Percentiles rank a stretch among this genome's conserved stretches.
Conservation (phyloP, 2,113 vertebrate species). For the Sminthopsis crassicaudata region DNA sequence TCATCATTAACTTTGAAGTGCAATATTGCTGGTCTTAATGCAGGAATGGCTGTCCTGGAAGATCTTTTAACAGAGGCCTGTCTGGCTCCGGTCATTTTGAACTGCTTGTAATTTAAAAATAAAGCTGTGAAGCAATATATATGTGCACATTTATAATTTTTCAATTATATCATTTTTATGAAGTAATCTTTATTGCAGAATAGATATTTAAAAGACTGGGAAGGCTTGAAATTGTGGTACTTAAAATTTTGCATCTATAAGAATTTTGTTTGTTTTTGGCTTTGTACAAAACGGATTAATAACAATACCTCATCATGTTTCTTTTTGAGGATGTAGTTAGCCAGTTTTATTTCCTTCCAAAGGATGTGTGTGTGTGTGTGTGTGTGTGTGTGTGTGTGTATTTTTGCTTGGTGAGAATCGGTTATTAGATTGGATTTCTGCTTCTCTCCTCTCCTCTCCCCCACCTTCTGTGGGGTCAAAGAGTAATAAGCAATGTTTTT, state of each 20-base stretch:
- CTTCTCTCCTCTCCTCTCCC: not conserved
- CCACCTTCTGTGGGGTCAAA: not conserved
- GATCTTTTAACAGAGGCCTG: constrained; percentile 75
- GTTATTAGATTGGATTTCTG: not conserved
- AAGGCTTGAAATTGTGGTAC: constrained; percentile 57
- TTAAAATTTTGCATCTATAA: constrained; percentile 62
- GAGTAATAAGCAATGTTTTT: not conserved
- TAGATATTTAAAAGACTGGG: constrained; percentile 28
- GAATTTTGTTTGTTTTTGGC: constrained; percentile 50
- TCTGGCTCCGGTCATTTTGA: constrained; percentile 75
- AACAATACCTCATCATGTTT: constrained; percentile 65
- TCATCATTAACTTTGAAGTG: constrained; percentile 84
- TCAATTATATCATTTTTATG: constrained; percentile 59
- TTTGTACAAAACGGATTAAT: constrained; percentile 53
- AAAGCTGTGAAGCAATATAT: constrained; percentile 80
- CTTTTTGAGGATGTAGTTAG: constrained; percentile 47
- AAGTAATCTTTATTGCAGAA: constrained; percentile 74
- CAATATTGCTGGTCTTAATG: constrained; percentile 84
- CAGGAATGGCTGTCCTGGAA: constrained; percentile 80
- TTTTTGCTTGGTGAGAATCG: not conserved
- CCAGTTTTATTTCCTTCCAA: not conserved
- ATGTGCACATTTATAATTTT: constrained; percentile 71
- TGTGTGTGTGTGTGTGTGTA: not conserved
- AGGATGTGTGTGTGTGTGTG: not conserved
- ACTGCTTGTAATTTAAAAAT: constrained; percentile 83